phyloP scores from a whole-genome alignment of 2,888 invertebrate genomes.

The Pyrocoelia pectoralis region DNA sequence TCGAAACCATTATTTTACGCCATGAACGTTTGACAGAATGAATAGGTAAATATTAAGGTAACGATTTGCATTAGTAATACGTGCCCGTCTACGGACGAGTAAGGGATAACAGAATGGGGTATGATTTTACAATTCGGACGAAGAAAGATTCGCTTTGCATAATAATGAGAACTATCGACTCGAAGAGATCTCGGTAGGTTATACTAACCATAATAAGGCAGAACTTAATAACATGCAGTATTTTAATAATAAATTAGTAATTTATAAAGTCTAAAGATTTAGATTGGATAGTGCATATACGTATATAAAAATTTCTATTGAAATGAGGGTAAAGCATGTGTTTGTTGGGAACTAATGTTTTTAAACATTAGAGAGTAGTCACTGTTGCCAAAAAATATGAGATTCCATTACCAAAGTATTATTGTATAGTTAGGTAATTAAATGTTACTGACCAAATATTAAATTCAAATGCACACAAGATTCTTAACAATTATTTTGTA shows the following conservation, averaged over 20 bases:
- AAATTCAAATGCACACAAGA: slow-evolving; percentile 25
- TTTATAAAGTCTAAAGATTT: no score
- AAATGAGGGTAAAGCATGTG: slow-evolving; percentile 24
- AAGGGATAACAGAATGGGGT: slow-evolving; percentile 7
- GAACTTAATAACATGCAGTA: slow-evolving; percentile 49
- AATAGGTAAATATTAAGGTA: slow-evolving; percentile 61
- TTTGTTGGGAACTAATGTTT: slow-evolving; percentile 32
- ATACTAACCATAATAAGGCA: slow-evolving; percentile 57
- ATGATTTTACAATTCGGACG: no score
- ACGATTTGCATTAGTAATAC: slow-evolving; percentile 40
- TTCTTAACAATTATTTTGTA: slow-evolving; percentile 26
- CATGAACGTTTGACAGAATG: slow-evolving; percentile 85
- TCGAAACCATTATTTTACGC: slow-evolving; percentile 77
- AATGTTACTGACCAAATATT: slow-evolving; percentile 48
- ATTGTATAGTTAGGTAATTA: slow-evolving; percentile 44
- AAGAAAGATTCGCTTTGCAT: slow-evolving; percentile 20
- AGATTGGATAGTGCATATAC: slow-evolving; percentile 18
- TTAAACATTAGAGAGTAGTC: slow-evolving; percentile 44
- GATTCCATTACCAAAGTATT: slow-evolving; percentile 54
- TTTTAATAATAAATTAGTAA: slow-evolving; percentile 32
- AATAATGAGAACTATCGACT: slow-evolving; percentile 20
- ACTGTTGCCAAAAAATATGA: slow-evolving; percentile 52
- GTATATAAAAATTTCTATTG: slow-evolving; percentile 42
- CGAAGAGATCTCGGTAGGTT: slow-evolving; percentile 49
- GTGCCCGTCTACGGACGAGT: slow-evolving; percentile 15